Evolutionary conservation across 2,797 vertebrate genomes (phyloP).

Genomic region (Lacerta agilis): DNA sequence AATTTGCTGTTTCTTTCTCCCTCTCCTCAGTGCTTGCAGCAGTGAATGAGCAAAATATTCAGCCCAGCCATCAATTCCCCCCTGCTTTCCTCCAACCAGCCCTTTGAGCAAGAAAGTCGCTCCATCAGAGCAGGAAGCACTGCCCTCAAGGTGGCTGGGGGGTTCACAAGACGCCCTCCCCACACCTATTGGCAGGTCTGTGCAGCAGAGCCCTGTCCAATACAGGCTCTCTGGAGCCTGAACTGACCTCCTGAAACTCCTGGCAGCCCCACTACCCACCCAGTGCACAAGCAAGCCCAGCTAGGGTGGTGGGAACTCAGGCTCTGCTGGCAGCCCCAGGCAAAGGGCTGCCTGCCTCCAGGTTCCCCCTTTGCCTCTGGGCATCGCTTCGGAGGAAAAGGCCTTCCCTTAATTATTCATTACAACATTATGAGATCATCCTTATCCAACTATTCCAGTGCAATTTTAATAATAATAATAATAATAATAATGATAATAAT

Average conservation of each 20-base stretch:
- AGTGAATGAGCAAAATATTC: background rate
- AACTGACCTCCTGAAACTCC: background rate
- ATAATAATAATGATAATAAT: background rate
- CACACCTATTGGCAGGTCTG: background rate
- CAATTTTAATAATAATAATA: background rate
- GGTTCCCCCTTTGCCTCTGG: too few relatives aligned
- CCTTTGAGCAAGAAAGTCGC: background rate
- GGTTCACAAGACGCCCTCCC: too few relatives aligned
- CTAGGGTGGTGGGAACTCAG: too few relatives aligned
- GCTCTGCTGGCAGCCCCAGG: too few relatives aligned
- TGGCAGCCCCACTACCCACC: too few relatives aligned
- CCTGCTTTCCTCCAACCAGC: constrained; percentile 2
- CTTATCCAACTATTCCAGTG: background rate
- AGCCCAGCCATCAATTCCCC: background rate
- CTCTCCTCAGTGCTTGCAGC: constrained; percentile 4
- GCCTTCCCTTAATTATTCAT: too few relatives aligned
- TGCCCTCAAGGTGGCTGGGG: background rate
- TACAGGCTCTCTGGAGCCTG: background rate
- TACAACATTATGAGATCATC: background rate
- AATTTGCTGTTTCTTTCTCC: background rate
- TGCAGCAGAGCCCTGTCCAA: background rate
- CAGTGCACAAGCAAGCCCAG: too few relatives aligned
- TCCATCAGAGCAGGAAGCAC: background rate
- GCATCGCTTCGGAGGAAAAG: too few relatives aligned
- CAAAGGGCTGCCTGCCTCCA: too few relatives aligned